phyloP scores from a whole-genome alignment of 2,113 vertebrate species.

The Lepus americanus region DNA sequence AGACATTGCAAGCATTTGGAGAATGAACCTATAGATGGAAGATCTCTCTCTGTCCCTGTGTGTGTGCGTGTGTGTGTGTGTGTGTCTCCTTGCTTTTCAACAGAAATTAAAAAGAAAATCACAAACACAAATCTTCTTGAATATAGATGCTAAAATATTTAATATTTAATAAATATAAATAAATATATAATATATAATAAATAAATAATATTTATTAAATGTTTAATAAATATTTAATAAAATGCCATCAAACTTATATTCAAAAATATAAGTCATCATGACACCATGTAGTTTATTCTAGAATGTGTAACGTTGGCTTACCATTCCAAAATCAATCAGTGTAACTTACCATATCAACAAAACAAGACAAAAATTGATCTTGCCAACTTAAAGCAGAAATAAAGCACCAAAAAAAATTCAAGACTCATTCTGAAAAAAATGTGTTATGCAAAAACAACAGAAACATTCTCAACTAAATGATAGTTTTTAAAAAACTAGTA shows the following conservation, averaged over 20 bases:
- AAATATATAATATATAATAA: too few species aligned
- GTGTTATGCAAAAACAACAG: neutral
- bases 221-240: neutral
- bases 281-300: neutral
- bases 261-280: neutral
- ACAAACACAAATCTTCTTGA: neutral
- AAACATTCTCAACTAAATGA: neutral
- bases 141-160: neutral
- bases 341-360: neutral
- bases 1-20: too few species aligned
- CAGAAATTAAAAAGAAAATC: neutral
- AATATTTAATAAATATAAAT: neutral
- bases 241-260: neutral
- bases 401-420: neutral
- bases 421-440: neutral
- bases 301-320: neutral
- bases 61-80: too few species aligned
- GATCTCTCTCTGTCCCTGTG: too few species aligned
- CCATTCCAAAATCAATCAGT: neutral
- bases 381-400: neutral
- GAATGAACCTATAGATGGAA: too few species aligned
- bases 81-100: too few species aligned
- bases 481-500: neutral
- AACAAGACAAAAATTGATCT: neutral
- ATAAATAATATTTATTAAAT: too few species aligned